These are phyloP conservation scores for Latheticus oryzae DNA, from an alignment of 2,888 invertebrate species.

Conservation along the genomic window DNA sequence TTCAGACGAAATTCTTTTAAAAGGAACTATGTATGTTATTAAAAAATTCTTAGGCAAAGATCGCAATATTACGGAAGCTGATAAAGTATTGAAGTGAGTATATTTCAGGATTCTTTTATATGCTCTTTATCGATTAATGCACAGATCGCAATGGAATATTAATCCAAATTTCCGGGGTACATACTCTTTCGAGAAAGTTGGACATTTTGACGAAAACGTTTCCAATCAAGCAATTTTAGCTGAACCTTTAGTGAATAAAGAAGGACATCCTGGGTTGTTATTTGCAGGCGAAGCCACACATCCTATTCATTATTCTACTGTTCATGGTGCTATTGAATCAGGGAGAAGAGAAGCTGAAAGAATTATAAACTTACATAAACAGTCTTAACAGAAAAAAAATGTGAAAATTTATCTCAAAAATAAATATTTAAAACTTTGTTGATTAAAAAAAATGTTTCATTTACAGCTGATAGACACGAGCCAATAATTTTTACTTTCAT, in stretches of 20 bases:
- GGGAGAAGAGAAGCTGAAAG: constrained; percentile 31
- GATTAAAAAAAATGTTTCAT: no score
- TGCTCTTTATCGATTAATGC: no score
- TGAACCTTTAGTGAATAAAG: constrained; percentile 33
- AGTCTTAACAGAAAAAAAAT: no score
- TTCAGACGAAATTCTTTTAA: constrained; percentile 67
- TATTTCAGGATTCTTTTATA: background rate
- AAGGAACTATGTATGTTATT: constrained; percentile 67
- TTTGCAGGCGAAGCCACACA: constrained; percentile 34
- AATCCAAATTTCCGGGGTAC: constrained; percentile 70
- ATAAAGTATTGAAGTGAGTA: constrained; percentile 15
- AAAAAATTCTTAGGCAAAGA: constrained; percentile 65
- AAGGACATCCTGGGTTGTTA: background rate
- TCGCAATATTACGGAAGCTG: constrained; percentile 15
- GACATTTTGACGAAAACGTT: constrained; percentile 27
- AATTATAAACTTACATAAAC: no score
- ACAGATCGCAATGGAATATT: constrained; percentile 76
- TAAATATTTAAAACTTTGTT: no score
- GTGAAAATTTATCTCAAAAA: no score
- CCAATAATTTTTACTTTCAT: no score
- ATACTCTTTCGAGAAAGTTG: constrained; percentile 45
- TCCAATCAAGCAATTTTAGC: constrained; percentile 30
- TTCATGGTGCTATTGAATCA: constrained; percentile 34
- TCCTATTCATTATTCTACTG: constrained; percentile 22
- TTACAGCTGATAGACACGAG: no score